Base-by-base conservation (phyloP, 2,797 vertebrate species). In the Falco berigora region DNA sequence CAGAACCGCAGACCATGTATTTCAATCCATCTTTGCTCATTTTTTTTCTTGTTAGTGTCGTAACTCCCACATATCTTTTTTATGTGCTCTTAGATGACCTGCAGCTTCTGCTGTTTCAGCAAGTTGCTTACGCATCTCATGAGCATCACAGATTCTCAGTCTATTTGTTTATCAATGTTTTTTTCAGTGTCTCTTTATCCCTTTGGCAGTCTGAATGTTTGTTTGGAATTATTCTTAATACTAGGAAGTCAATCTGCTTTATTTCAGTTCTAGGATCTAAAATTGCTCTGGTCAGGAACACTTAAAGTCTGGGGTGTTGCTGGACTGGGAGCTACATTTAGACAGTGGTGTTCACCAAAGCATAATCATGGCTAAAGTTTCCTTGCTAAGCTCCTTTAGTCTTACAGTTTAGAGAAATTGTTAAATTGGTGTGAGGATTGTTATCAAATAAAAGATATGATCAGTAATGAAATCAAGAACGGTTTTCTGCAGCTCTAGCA, bases 141-240 rank as follows among this genome's bases (percentile, higher is more conserved):
- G 52, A 71, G 36, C 32, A 84, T 90, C 73, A 52, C 77, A 59
- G 47, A 72, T 81, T 76, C 72, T n/a, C 36, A 46, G 69, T 89
- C 88, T 78, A 38, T 95, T 89, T 96, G 86, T 92, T 84, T 82
- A 68, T 96, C 68, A 76, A 11, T 34, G 12, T 76, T 55, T 62
- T 93, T 92, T 91, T 40, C 46, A 47, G 58, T 81, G 79, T 88
- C 84, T 93, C 71, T 94, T 42, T 16, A 62, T 94, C 88, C 73
- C 67, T 36, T 91, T 93, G 62, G 68, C 82, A 94, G 67, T 94
- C 84, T 47, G 40, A 74, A 90, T 96, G 92, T 95, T 97, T 95
- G 84, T 92, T 90, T 91, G 92, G 93, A 96, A 89, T 94, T 94
- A 94, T 88, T 91, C 74, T 96, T 95, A 95, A 68, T 96, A 94